Conservation (phyloP, 2,888 invertebrate species). For the Melinopterus prodromus region DNA sequence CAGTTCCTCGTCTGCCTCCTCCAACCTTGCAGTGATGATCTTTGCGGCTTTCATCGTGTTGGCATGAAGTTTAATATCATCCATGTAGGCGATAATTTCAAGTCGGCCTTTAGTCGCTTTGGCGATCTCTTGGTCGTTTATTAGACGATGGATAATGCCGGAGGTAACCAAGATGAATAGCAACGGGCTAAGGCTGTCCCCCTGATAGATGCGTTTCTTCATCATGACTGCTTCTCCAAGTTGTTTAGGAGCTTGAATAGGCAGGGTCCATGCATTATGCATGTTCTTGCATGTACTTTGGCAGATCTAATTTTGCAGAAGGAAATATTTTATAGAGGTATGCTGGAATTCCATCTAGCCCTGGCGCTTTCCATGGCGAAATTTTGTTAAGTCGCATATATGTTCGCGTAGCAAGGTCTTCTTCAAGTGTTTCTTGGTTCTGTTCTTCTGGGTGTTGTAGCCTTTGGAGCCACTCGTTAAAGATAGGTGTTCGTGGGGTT, state of each 20-base stretch:
- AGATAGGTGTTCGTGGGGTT: background rate
- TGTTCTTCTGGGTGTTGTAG: too few species aligned
- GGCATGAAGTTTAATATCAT: too few species aligned
- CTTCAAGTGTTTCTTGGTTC: background rate
- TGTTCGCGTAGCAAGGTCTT: background rate
- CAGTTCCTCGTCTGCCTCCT: background rate
- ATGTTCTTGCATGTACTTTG: background rate
- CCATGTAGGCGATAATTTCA: background rate
- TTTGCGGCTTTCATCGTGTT: constrained; percentile 9
- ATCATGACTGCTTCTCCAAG: background rate
- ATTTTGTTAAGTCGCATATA: background rate
- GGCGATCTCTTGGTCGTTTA: too few species aligned
- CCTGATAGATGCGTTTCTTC: background rate
- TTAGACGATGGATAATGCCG: background rate
- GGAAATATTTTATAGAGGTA: too few species aligned
- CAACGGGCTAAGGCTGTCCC: background rate
- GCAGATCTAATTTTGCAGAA: too few species aligned
- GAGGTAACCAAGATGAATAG: background rate
- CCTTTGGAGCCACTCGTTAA: background rate
- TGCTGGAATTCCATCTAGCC: background rate
- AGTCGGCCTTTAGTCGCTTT: constrained; percentile 6
- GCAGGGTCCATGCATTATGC: background rate
- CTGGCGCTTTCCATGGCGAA: background rate
- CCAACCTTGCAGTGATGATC: background rate
- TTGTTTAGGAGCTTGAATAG: background rate